These are phyloP conservation scores for Psilopsiagon aurifrons DNA, from an alignment of 2,113 vertebrate species.

Conservation along the genomic window DNA sequence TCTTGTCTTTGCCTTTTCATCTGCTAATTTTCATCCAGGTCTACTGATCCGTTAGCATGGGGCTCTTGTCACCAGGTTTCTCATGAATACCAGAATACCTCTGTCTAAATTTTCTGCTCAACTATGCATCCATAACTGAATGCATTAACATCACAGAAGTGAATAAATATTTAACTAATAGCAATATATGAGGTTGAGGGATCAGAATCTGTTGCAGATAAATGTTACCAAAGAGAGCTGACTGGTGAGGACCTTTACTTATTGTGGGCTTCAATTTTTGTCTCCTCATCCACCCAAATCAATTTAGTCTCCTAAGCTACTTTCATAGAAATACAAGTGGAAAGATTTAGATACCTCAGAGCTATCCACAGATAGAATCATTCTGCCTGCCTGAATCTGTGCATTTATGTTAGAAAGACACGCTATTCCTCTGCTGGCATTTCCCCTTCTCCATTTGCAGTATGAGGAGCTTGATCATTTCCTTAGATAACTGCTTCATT, in stretches of 20 bases:
- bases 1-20: background rate
- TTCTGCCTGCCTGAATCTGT: background rate
- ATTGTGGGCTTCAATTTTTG: background rate
- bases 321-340: background rate
- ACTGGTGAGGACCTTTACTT: background rate
- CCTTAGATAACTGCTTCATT: background rate
- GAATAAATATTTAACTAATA: constrained; percentile 45
- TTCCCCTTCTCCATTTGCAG: background rate
- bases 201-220: background rate
- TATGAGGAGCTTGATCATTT: background rate
- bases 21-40: background rate
- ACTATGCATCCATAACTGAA: constrained; percentile 2
- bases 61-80: background rate
- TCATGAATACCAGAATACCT: constrained; percentile 20
- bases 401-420: background rate
- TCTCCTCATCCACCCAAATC: background rate
- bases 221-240: background rate
- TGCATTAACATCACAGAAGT: background rate
- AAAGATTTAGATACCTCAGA: background rate
- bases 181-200: background rate
- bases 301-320: background rate
- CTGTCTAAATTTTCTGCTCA: constrained; percentile 22
- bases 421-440: background rate
- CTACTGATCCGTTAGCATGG: background rate
- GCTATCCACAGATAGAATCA: background rate